These are phyloP conservation scores for Philopedon plagiatum DNA, from an alignment of 2,888 invertebrate genomes.

Conservation along the genomic window DNA sequence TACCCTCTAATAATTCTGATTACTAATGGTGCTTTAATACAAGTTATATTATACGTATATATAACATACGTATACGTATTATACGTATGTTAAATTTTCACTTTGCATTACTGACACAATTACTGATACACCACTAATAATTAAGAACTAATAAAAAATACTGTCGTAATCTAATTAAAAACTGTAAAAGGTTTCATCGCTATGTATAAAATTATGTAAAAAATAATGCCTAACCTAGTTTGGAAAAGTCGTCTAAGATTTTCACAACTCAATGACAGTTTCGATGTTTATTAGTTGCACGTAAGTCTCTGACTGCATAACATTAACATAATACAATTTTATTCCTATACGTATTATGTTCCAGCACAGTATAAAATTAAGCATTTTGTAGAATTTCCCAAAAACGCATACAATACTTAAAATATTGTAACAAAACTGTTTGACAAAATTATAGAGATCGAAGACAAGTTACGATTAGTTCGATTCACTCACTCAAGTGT, in stretches of 20 bases:
- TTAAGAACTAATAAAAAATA: neutral
- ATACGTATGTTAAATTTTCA: neutral
- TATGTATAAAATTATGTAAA: neutral
- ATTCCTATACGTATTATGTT: neutral
- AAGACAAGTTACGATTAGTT: too few relatives aligned
- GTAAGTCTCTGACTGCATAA: conserved; percentile 1
- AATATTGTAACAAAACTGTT: too few relatives aligned
- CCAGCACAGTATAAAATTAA: too few relatives aligned
- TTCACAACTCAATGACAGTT: conserved; percentile 3
- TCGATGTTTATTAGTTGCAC: conserved; percentile 15
- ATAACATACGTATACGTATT: neutral
- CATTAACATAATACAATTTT: neutral
- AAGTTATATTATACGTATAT: neutral
- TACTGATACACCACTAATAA: neutral
- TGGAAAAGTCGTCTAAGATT: neutral
- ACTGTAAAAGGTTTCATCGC: too few relatives aligned
- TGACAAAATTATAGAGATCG: too few relatives aligned
- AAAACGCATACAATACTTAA: too few relatives aligned
- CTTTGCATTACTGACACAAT: neutral
- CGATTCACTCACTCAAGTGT: too few relatives aligned
- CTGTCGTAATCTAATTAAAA: neutral
- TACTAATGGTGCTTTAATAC: too few relatives aligned
- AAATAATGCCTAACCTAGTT: neutral
- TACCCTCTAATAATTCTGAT: too few relatives aligned
- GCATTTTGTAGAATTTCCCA: too few relatives aligned